These are phyloP conservation scores for Zaprionus taronus DNA, from an alignment of 1,140 invertebrate species.

Conservation along the genomic window DNA sequence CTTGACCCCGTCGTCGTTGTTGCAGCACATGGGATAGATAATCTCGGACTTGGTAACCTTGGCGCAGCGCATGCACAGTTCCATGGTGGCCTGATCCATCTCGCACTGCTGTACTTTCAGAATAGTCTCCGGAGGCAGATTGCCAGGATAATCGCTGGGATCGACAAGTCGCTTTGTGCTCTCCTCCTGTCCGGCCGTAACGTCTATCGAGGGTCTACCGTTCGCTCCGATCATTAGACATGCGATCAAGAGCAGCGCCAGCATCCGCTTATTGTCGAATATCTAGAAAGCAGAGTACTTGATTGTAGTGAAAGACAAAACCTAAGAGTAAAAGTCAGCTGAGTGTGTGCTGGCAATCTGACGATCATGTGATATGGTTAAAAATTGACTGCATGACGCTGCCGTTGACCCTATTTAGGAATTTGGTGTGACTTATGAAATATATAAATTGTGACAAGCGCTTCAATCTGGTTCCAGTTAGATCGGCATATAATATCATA, in stretches of 20 bases:
- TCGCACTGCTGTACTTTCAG: slow-evolving; percentile 76
- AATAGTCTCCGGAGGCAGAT: slow-evolving; percentile 67
- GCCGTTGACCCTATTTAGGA: slow-evolving; percentile 40
- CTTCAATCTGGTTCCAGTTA: slow-evolving; percentile 40
- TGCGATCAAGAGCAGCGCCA: slow-evolving; percentile 23
- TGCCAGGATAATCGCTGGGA: slow-evolving; percentile 68
- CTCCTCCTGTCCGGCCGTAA: background rate
- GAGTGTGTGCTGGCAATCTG: background rate
- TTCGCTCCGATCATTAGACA: background rate
- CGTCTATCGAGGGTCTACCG: slow-evolving; percentile 46
- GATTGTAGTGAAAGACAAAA: slow-evolving; percentile 1
- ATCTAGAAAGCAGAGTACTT: slow-evolving; percentile 31
- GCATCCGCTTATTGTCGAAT: slow-evolving; percentile 39
- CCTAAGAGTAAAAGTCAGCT: slow-evolving; percentile 16
- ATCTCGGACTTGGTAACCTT: slow-evolving; percentile 85
- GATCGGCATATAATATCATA: slow-evolving; percentile 27
- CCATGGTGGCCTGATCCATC: slow-evolving; percentile 66
- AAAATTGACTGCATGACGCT: slow-evolving; percentile 26
- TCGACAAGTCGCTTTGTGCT: slow-evolving; percentile 33
- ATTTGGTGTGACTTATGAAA: slow-evolving; percentile 26
- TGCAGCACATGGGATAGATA: slow-evolving; percentile 85
- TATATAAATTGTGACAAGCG: slow-evolving; percentile 26
- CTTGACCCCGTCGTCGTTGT: slow-evolving; percentile 82
- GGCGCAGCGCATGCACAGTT: slow-evolving; percentile 85
- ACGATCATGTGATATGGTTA: slow-evolving; percentile 35